Conservation (phyloP, 2,113 vertebrate species). For the Microcebus griseorufus region DNA sequence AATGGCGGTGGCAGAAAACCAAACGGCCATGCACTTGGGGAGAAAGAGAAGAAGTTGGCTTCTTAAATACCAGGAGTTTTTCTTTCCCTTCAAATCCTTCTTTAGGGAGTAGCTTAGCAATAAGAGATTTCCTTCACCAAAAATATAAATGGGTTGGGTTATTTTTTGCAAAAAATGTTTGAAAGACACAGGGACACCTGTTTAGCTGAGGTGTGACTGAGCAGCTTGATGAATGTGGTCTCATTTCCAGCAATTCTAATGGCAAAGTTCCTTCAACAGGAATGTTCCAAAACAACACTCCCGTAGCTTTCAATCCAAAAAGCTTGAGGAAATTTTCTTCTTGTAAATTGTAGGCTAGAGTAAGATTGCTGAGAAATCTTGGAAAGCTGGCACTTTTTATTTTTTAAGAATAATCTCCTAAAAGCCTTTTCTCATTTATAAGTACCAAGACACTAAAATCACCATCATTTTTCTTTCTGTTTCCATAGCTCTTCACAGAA, state of each 20-base stretch:
- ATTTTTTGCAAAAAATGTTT: neutral
- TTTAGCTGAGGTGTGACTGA: neutral
- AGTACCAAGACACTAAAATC: neutral
- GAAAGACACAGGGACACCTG: neutral
- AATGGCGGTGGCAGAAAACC: neutral
- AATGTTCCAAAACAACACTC: neutral
- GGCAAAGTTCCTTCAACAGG: neutral
- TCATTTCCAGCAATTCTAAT: neutral
- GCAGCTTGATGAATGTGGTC: neutral
- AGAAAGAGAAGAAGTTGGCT: neutral
- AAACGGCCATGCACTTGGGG: accelerated
- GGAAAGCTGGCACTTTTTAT: neutral
- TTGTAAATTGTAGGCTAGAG: neutral
- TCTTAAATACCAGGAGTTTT: neutral
- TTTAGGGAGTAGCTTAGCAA: neutral
- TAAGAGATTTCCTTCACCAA: neutral
- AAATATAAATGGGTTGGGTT: neutral
- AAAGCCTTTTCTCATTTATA: neutral
- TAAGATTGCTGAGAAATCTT: constrained; percentile 3
- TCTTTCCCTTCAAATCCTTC: neutral
- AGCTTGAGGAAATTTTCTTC: neutral
- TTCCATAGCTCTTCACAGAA: neutral
- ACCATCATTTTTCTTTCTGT: neutral
- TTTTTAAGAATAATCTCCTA: neutral
- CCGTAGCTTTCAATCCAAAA: neutral